Percentiles rank a stretch among this genome's conserved stretches.
phyloP scores from a whole-genome alignment of 2,888 invertebrate genomes.

The Rugalucina vietnamica region DNA sequence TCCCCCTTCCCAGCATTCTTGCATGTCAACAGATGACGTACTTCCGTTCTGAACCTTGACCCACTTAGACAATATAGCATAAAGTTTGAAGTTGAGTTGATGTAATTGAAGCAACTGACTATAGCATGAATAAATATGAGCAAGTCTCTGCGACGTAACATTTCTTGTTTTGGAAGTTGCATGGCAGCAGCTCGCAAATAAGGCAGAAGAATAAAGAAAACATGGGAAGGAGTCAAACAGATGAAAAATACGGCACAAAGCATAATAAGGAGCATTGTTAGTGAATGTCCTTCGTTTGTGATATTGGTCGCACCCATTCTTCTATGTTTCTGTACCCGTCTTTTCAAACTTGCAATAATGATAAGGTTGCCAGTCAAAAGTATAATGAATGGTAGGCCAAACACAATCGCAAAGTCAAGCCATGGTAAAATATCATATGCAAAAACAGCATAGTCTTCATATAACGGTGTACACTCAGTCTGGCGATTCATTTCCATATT shows the following conservation, averaged over 20 bases:
- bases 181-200: constrained; percentile 47
- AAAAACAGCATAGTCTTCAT: constrained; percentile 51
- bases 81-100: constrained; percentile 72
- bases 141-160: constrained; percentile 6
- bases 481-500: background rate
- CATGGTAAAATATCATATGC: constrained; percentile 64
- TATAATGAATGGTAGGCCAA: constrained; percentile 66
- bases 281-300: background rate
- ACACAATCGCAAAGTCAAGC: constrained; percentile 70
- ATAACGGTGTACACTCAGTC: constrained; percentile 21
- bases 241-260: constrained; percentile 65
- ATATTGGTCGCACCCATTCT: background rate
- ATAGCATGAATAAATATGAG: constrained; percentile 55
- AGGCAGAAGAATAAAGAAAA: constrained; percentile 27
- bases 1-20: constrained; percentile 20
- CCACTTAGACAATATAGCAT: constrained; percentile 73
- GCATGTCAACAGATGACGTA: constrained; percentile 59
- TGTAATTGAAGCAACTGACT: constrained; percentile 66
- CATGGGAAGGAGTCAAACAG: constrained; percentile 64
- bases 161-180: constrained; percentile 5
- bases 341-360: constrained; percentile 58
- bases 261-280: constrained; percentile 58
- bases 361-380: constrained; percentile 67
- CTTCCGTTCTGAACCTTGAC: constrained; percentile 68
- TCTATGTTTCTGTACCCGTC: background rate